phyloP scores from a whole-genome alignment of 2,888 invertebrate genomes.

The Drosophila paracracens region DNA sequence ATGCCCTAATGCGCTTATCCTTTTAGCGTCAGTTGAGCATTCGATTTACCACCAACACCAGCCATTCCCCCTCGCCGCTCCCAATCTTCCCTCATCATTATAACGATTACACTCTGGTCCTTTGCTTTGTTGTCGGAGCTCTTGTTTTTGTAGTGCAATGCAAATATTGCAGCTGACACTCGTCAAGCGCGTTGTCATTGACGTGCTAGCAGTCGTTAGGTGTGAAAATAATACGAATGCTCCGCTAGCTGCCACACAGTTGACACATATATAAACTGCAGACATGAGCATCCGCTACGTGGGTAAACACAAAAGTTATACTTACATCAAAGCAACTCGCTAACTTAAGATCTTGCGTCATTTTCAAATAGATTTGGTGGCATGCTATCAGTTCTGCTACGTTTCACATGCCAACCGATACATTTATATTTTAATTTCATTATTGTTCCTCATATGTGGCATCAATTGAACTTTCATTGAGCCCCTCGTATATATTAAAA shows the following conservation, averaged over 20 bases:
- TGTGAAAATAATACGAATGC: slow-evolving; percentile 74
- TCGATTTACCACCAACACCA: slow-evolving; percentile 36
- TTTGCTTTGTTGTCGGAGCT: background rate
- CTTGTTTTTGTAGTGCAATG: slow-evolving; percentile 62
- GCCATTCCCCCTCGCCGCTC: background rate
- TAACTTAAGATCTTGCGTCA: background rate
- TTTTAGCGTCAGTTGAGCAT: slow-evolving; percentile 71
- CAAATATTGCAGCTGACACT: slow-evolving; percentile 70
- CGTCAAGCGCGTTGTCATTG: slow-evolving; percentile 48
- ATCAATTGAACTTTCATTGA: slow-evolving; percentile 3
- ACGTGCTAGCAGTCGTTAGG: slow-evolving; percentile 54
- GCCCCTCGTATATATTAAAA: slow-evolving; percentile 25
- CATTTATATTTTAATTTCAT: background rate
- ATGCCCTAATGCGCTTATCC: slow-evolving; percentile 78
- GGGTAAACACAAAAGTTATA: slow-evolving; percentile 25
- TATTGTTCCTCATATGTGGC: background rate
- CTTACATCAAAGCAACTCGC: background rate
- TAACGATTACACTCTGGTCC: slow-evolving; percentile 13
- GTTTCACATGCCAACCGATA: background rate
- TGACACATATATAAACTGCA: slow-evolving; percentile 39
- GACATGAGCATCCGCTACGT: slow-evolving; percentile 22
- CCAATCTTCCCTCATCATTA: background rate
- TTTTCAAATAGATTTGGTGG: background rate
- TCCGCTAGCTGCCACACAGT: slow-evolving; percentile 48
- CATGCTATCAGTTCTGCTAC: background rate